Evolutionary conservation across 1,140 invertebrate species (phyloP).

Genomic region (Penaeus japonicus): DNA sequence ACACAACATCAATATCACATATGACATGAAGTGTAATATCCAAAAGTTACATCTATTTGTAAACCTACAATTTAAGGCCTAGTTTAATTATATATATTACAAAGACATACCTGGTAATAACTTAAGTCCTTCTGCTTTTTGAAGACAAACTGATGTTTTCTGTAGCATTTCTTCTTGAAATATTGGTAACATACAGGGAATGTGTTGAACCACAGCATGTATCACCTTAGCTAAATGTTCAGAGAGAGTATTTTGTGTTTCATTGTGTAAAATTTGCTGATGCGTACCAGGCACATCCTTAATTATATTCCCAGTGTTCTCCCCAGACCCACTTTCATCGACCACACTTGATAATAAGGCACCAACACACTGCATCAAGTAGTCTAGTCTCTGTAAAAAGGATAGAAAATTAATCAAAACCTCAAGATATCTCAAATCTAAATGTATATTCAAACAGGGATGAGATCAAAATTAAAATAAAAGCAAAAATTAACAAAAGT

Average conservation of each 20-base stretch:
- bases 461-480: too few species aligned
- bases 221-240: neutral
- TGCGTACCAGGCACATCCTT: neutral
- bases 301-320: too few species aligned
- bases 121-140: neutral
- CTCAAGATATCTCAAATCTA: too few species aligned
- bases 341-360: neutral
- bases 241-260: neutral
- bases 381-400: conserved; percentile 30
- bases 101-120: conserved; percentile 16
- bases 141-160: neutral
- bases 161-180: conserved; percentile 24
- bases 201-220: neutral
- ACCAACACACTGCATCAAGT: conserved; percentile 36
- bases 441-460: too few species aligned
- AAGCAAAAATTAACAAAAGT: too few species aligned
- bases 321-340: neutral
- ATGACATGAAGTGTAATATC: too few species aligned
- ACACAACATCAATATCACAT: too few species aligned
- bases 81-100: too few species aligned
- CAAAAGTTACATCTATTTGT: too few species aligned
- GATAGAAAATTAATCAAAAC: neutral
- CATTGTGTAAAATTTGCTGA: neutral
- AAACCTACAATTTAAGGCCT: too few species aligned
- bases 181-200: conserved; percentile 16